Percentiles rank a stretch among this genome's conserved stretches.
Conservation (phyloP, 2,888 invertebrate genomes). For the Congeria kusceri region DNA sequence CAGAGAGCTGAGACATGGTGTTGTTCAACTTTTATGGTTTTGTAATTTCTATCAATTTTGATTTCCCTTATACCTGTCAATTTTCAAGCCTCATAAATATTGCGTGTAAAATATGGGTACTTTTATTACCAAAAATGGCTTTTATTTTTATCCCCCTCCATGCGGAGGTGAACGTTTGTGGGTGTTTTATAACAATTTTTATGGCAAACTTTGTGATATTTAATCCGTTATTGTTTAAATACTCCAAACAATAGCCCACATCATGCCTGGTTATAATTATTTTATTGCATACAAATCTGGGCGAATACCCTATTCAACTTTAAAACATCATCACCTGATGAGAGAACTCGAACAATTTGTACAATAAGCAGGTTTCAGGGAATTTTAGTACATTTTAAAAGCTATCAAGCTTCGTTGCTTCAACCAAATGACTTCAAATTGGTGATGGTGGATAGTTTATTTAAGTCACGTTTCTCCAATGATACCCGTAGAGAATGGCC, state of each 20-base stretch:
- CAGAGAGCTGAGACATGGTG: not conserved
- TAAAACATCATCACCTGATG: not conserved
- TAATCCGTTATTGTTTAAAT: no score
- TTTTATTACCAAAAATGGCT: constrained; percentile 27
- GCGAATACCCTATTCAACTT: not conserved
- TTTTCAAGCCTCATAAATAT: constrained; percentile 48
- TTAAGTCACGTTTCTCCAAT: constrained; percentile 21
- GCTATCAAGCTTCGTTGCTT: not conserved
- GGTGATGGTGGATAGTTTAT: constrained; percentile 5
- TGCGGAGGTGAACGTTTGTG: not conserved
- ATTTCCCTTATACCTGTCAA: constrained; percentile 48
- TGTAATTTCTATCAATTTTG: constrained; percentile 53
- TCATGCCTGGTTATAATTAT: not conserved
- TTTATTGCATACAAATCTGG: not conserved
- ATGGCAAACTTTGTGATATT: no score
- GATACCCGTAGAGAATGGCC: constrained; percentile 34
- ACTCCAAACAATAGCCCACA: no score
- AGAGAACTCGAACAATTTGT: not conserved
- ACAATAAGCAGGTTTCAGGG: not conserved
- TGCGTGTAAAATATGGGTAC: constrained; percentile 57
- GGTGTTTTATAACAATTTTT: no score
- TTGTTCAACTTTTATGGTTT: constrained; percentile 52
- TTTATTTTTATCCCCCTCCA: not conserved
- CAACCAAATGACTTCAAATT: not conserved
- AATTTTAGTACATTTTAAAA: not conserved